Evolutionary conservation across 2,113 vertebrate species (phyloP), one percentile per base, ranked within the genome.

Genomic region (Centropristis striata): DNA sequence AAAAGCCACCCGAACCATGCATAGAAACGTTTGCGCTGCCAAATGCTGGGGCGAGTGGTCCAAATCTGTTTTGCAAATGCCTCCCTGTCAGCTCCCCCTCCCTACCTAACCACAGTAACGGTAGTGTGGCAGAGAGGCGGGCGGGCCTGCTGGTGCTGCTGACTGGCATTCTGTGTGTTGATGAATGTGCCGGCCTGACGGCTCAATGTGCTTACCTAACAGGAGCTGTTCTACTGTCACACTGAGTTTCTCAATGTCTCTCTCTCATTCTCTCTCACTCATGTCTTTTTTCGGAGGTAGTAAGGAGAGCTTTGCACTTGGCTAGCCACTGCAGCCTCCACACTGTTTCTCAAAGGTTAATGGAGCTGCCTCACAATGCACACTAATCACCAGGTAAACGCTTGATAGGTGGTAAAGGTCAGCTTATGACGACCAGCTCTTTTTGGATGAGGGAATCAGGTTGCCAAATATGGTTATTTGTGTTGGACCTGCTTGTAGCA

Each of bases 131-230:
- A 28, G 51, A 70, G 57, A 71, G 72, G 79, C 44, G 59, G 50
- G 37, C 21, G 27, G 78, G 79, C 83, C 86, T 74, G 64, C 83
- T 85, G 87, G 80, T 84, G 90, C 83, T 85, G 89, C 89, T 89
- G 87, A 89, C 86, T 87, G 87, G 79, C 80, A 50, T 84, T 78
- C 78, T 84, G 88, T 27, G 77, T 60, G 86, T 83, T 94, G 92
- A 93, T 91, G 86, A 91, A 92, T 94, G 89, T 90, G 85, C 25
- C 37, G 64, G 63, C 74, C 85, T 92, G 90, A 90, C 68, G 69
- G 92, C 92, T 94, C 90, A 92, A 90, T 93, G 89, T 91, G 92
- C 89, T 93, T 92, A 91, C 90, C 87, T 94, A 94, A 95, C 90
- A 92, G 90, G 85, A 93, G 90, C 91, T 71, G 80, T 83, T 91